phyloP scores from a whole-genome alignment of 1,140 invertebrate genomes.

The Papilio polyxenes region DNA sequence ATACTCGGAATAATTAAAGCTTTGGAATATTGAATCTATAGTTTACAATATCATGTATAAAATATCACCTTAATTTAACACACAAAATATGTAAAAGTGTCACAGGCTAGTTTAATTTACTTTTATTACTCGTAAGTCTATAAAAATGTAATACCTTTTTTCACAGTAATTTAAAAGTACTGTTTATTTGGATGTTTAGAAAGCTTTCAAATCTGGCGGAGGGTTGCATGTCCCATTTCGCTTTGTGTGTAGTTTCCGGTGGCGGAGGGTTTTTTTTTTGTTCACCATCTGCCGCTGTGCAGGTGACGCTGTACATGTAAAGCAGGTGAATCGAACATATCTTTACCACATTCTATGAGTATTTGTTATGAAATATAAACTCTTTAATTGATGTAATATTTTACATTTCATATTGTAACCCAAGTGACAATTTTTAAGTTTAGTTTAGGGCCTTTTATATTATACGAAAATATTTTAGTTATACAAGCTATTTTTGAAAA shows the following conservation, averaged over 20 bases:
- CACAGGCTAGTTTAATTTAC: neutral
- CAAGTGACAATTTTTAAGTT: neutral
- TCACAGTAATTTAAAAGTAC: slow-evolving; percentile 23
- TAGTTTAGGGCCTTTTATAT: neutral
- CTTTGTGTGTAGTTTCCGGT: slow-evolving; percentile 52
- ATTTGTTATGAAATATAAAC: slow-evolving; percentile 13
- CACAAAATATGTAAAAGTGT: neutral
- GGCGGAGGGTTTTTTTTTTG: slow-evolving; percentile 62
- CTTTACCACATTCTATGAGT: slow-evolving; percentile 45
- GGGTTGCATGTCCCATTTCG: slow-evolving; percentile 45
- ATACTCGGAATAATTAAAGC: neutral
- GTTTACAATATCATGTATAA: neutral
- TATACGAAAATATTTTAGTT: neutral
- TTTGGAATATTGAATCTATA: neutral
- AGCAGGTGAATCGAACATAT: slow-evolving; percentile 76
- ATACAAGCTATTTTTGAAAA: neutral
- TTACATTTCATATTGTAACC: neutral
- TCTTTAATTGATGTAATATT: neutral
- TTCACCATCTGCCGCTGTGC: slow-evolving; percentile 68
- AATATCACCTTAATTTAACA: neutral
- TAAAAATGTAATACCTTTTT: slow-evolving; percentile 5
- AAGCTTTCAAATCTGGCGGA: slow-evolving; percentile 37
- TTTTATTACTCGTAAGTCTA: neutral
- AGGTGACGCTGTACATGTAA: slow-evolving; percentile 73
- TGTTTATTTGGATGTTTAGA: slow-evolving; percentile 26